These are phyloP conservation scores for Nycteola revayana DNA, from an alignment of 2,888 invertebrate genomes.

Conservation along the genomic window DNA sequence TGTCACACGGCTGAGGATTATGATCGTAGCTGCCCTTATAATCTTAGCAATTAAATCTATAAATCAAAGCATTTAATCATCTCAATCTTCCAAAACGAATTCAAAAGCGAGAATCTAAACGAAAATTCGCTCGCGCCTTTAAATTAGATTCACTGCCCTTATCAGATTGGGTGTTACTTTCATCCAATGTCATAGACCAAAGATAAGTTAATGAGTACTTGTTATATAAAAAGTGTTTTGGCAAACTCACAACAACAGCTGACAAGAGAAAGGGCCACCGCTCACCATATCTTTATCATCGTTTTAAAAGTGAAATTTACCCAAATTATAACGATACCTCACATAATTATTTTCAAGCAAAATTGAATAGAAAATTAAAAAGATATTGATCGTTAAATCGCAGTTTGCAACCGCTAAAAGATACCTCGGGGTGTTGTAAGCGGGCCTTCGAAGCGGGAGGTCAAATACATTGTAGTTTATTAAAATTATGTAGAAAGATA, in stretches of 20 bases:
- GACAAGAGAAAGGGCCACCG: slow-evolving; percentile 39
- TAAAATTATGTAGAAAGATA: too few species aligned
- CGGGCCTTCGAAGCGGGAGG: too few species aligned
- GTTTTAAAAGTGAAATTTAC: slow-evolving; percentile 20
- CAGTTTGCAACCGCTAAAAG: background rate
- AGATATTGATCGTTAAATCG: slow-evolving; percentile 4
- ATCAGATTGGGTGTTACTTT: slow-evolving; percentile 46
- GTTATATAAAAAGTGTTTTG: slow-evolving; percentile 41
- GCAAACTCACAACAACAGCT: slow-evolving; percentile 31
- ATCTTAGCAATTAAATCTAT: too few species aligned
- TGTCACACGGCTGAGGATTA: too few species aligned
- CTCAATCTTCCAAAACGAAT: too few species aligned
- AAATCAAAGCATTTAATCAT: too few species aligned
- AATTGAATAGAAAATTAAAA: slow-evolving; percentile 8
- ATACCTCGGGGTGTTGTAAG: too few species aligned
- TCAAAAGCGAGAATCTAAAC: too few species aligned
- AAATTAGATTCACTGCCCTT: slow-evolving; percentile 16
- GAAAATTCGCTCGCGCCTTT: slow-evolving; percentile 8
- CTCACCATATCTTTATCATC: slow-evolving; percentile 10
- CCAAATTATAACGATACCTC: slow-evolving; percentile 13
- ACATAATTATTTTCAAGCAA: slow-evolving; percentile 9
- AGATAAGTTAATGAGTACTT: slow-evolving; percentile 52
- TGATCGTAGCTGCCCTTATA: too few species aligned
- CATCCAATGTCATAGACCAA: slow-evolving; percentile 32
- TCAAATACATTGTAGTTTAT: too few species aligned